Base-by-base conservation (phyloP, 2,113 vertebrate genomes). In the Pedionomus torquatus region DNA sequence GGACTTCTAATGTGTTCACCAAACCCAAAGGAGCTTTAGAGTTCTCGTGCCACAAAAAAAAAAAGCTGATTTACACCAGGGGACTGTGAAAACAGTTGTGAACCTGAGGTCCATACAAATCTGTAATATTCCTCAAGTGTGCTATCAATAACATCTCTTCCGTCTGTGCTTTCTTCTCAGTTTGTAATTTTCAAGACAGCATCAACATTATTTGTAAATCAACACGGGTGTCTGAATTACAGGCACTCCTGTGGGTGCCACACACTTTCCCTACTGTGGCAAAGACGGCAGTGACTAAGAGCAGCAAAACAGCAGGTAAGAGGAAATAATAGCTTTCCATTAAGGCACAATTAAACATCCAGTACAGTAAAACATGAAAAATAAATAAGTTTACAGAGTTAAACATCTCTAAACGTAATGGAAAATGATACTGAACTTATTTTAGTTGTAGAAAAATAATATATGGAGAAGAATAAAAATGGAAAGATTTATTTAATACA, bases 1-100 rank as follows among this genome's bases (percentile, higher is more conserved):
- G 31, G 63, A 78, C 2, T 11, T 58, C 72, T 41, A 10, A 21
- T 4, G n/a, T 35, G n/a, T 3, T n/a, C 80, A 64, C 60, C 72
- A 63, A 92, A 70, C 68, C 46, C 91, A 63, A 69, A 95, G 89
- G 52, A 87, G 91, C 87, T 96, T 91, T 82, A 43, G 46, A 70
- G 44, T 58, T 54, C 80, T 54, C 61, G 78, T 30, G 65, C 78
- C 82, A 39, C 81, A 54, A 26, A 19, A 39, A 26, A 19, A 39
- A 94, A 68, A 41, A 66, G 77, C 57, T 76, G 84, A 93, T 74
- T 93, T 85, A 87, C 24, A 37, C 16, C 41, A 72, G 12, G 17
- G 70, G 19, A 12, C 71, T 65, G 35, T 0, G 0, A 28, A n/a
- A 83, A 55, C 37, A 75, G 8, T 12, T 46, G 69, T 72, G 57